These are phyloP conservation scores for Cardiocondyla obscurior DNA, from an alignment of 1,140 invertebrate genomes.

Conservation along the genomic window DNA sequence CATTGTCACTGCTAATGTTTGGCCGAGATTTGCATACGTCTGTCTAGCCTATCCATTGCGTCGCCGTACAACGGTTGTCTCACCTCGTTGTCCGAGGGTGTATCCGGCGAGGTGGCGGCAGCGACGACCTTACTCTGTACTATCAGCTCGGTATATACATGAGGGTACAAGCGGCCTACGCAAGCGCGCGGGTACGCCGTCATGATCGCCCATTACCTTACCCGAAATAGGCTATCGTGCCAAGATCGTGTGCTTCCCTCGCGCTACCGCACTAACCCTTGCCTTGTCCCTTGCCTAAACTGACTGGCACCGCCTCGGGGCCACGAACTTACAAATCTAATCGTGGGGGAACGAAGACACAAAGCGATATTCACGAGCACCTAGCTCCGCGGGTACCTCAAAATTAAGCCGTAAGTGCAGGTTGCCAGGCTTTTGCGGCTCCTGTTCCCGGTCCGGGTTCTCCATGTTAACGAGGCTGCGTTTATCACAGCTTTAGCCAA, in stretches of 20 bases:
- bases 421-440: background rate
- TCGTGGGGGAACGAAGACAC: conserved; percentile 57
- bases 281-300: conserved; percentile 10
- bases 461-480: background rate
- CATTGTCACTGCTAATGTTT: conserved; percentile 80
- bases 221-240: conserved; percentile 73
- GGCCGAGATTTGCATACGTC: conserved; percentile 82
- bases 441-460: background rate
- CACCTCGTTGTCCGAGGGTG: conserved; percentile 65
- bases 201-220: conserved; percentile 73
- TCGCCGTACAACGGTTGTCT: conserved; percentile 55
- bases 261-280: conserved; percentile 22
- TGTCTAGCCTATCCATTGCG: conserved; percentile 75
- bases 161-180: conserved; percentile 58
- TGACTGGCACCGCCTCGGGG: conserved; percentile 29
- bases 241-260: conserved; percentile 61
- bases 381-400: background rate
- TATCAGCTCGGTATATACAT: conserved; percentile 57
- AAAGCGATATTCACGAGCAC: conserved; percentile 47
- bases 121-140: conserved; percentile 33
- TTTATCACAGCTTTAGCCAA: background rate
- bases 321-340: conserved; percentile 67
- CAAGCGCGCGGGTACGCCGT: conserved; percentile 46
- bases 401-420: conserved; percentile 55
- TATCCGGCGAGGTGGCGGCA: conserved; percentile 53